phyloP scores from a whole-genome alignment of 2,888 invertebrate species.

The Lasiommata megera region DNA sequence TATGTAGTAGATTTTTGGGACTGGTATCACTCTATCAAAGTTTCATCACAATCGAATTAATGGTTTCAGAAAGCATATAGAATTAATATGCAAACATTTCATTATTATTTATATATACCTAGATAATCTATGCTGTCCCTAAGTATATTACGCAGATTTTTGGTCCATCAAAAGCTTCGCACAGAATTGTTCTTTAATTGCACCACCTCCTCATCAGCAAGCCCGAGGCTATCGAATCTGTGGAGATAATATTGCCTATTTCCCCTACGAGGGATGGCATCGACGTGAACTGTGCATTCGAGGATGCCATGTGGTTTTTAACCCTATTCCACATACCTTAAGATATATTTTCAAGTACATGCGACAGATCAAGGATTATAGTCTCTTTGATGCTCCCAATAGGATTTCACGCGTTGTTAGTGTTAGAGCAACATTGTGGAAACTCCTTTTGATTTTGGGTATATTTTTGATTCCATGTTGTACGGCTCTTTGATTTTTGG shows the following conservation, averaged over 20 bases:
- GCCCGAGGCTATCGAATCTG: slow-evolving; percentile 38
- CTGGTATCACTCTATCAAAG: too few species aligned
- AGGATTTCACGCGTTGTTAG: slow-evolving; percentile 78
- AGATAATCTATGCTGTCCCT: too few species aligned
- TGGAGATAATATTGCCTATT: slow-evolving; percentile 44
- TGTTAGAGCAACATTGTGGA: slow-evolving; percentile 72
- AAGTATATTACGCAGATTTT: neutral
- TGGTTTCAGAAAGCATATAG: too few species aligned
- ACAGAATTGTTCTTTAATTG: slow-evolving; percentile 43
- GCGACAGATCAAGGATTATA: slow-evolving; percentile 45
- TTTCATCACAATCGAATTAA: too few species aligned
- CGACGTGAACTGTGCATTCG: slow-evolving; percentile 36
- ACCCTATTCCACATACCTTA: slow-evolving; percentile 27
- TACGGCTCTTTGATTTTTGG: slow-evolving; percentile 55
- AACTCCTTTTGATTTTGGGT: slow-evolving; percentile 73
- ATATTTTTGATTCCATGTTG: slow-evolving; percentile 77
- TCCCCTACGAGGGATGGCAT: slow-evolving; percentile 38
- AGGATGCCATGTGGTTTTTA: slow-evolving; percentile 33
- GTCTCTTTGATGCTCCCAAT: slow-evolving; percentile 75
- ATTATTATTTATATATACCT: too few species aligned
- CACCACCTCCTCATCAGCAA: slow-evolving; percentile 41
- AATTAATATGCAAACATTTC: too few species aligned
- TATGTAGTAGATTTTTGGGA: too few species aligned
- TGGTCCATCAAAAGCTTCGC: neutral
- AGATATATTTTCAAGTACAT: slow-evolving; percentile 26